phyloP scores from a whole-genome alignment of 2,797 vertebrate genomes.

The Acanthopagrus latus region DNA sequence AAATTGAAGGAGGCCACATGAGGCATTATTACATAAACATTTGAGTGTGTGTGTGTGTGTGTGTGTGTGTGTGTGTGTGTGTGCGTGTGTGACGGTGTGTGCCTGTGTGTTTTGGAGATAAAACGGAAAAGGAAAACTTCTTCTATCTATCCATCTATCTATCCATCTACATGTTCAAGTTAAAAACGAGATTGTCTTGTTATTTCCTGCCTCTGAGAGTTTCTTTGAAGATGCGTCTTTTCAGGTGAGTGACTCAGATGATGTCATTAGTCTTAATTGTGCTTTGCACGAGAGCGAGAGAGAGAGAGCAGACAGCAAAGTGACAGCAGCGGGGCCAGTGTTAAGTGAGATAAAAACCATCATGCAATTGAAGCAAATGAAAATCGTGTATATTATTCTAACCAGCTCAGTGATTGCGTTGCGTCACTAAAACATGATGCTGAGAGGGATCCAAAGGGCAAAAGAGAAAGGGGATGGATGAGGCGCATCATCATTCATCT shows the following conservation, averaged over 20 bases:
- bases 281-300: slow-evolving; percentile 15
- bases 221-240: slow-evolving; percentile 47
- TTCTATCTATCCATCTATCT: not conserved
- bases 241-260: slow-evolving; percentile 53
- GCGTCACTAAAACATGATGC: not conserved
- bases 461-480: not conserved
- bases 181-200: slow-evolving; percentile 20
- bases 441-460: not conserved
- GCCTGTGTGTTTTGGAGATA: not conserved
- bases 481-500: not conserved
- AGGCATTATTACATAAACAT: slow-evolving; percentile 46
- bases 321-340: not conserved
- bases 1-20: slow-evolving; percentile 47
- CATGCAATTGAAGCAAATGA: not conserved
- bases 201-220: slow-evolving; percentile 31
- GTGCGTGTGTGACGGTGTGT: not conserved
- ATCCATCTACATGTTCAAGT: slow-evolving; percentile 5
- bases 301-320: slow-evolving; percentile 15
- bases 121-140: not conserved
- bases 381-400: not conserved
- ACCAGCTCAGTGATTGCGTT: not conserved
- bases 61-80: not conserved
- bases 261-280: slow-evolving; percentile 45
- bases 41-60: not conserved
- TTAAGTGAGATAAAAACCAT: not conserved